Percentiles rank a stretch among this genome's conserved stretches.
phyloP scores from a whole-genome alignment of 2,797 vertebrate species.

The Xerus rutilus region DNA sequence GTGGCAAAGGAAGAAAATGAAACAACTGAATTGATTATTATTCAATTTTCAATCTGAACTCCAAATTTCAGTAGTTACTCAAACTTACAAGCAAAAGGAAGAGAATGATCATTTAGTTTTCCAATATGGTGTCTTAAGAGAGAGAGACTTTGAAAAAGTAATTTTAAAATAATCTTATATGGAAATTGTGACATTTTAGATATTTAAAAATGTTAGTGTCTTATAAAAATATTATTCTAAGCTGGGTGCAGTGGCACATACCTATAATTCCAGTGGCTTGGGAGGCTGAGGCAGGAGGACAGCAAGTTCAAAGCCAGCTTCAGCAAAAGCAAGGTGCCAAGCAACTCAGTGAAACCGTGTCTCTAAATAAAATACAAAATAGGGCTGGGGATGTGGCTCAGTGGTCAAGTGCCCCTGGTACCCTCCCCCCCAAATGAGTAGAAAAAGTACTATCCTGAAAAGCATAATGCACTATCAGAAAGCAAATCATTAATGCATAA shows the following conservation, averaged over 20 bases:
- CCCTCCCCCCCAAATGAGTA: too few species aligned
- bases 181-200: not conserved
- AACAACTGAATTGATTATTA: constrained; percentile 51
- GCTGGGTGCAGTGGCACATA: too few species aligned
- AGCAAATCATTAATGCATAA: constrained; percentile 6
- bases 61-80: constrained; percentile 20
- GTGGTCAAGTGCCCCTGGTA: too few species aligned
- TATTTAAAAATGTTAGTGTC: constrained; percentile 22
- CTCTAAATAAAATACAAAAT: too few species aligned
- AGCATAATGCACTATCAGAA: constrained; percentile 52
- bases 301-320: too few species aligned
- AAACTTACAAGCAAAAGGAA: not conserved
- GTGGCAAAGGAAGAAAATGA: constrained; percentile 50
- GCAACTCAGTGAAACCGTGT: too few species aligned
- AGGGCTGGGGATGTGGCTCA: too few species aligned
- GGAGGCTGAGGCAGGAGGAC: too few species aligned
- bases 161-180: constrained; percentile 44
- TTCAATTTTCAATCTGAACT: constrained; percentile 48
- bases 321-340: too few species aligned
- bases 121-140: not conserved
- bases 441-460: not conserved
- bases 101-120: not conserved
- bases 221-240: constrained; percentile 1
- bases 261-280: too few species aligned
- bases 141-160: not conserved